Base-by-base conservation (phyloP, 1,140 invertebrate genomes). In the Drosophila kepulauana region DNA sequence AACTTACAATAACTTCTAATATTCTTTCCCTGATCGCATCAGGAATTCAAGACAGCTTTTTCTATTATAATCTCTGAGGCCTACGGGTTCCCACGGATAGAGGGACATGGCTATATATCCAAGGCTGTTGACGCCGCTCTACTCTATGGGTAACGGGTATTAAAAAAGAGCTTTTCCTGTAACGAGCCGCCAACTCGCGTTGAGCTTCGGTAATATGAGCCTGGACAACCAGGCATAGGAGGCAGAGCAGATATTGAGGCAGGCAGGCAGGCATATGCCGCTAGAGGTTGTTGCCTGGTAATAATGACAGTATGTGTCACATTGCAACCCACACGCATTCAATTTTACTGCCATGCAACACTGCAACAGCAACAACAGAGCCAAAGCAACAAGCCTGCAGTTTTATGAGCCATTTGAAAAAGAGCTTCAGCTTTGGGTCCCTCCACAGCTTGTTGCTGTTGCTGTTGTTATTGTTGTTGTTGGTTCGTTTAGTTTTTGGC, bases 291-390 rank as follows among this genome's bases (percentile, higher is more conserved):
- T 75, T 88, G 81, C 62, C 66, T 84, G 85, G 81, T 89, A 89
- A 89, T 89, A 89, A 89, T 89, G 85, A 89, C 85, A 89, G 85
- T 89, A 89, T 89, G 85, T 89, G 85, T 89, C 85, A 89, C 85
- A 89, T 89, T 89, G 85, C 85, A 89, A 89, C 85, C 85, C 85
- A 89, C 85, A 89, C 85, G 85, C 85, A 88, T 88, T 89, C 85
- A 89, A 87, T 89, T 89, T 88, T 79, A 89, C 71, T 79, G 85
- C 78, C 69, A 68, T 65, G 68, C 67, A 52, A 52, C 62, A 28
- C 33, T 61, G 6, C 68, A 70, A 11, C 33, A 46, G 75, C 76
- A 75, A 33, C 71, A 69, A 30, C 59, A 48, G 35, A 75, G 64
- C 54, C 73, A 63, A 15, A 49, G 56, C 78, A 78, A 84, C 64